Evolutionary conservation across 2,797 vertebrate species (phyloP).

Genomic region (Cossypha polioptera): DNA sequence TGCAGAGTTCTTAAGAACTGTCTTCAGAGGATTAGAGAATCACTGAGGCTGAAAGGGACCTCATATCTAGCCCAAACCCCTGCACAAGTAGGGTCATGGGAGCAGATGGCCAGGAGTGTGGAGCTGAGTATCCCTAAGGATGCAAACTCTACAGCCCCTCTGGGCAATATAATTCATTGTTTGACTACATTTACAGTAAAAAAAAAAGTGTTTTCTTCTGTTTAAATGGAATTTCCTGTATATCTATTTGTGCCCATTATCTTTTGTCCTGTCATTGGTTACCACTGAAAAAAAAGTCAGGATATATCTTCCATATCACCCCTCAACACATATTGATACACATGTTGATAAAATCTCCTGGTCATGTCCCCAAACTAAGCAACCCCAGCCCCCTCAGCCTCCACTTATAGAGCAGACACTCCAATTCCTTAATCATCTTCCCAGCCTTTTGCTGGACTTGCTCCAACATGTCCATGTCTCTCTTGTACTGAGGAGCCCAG

Average conservation of each 20-base stretch:
- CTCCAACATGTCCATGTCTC: background rate
- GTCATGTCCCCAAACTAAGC: background rate
- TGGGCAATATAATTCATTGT: background rate
- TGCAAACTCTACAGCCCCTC: background rate
- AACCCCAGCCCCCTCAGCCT: background rate
- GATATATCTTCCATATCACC: background rate
- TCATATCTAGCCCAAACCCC: background rate
- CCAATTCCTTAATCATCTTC: background rate
- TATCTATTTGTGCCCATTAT: background rate
- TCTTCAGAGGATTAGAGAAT: background rate
- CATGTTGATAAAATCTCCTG: background rate
- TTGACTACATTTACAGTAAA: background rate
- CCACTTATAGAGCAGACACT: background rate
- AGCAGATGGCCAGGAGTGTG: background rate
- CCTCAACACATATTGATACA: rapidly evolving
- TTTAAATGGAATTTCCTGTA: background rate
- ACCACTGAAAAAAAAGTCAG: background rate
- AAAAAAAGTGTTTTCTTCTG: background rate
- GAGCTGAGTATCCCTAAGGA: background rate
- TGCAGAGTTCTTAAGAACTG: background rate
- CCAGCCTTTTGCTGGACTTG: background rate
- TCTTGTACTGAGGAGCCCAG: background rate
- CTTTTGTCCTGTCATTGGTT: background rate
- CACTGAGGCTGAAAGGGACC: background rate
- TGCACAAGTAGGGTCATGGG: background rate